A percentile compares a stretch with the other conserved stretches of the same genome.
Evolutionary conservation across 2,797 vertebrate species (phyloP).

Genomic region (Dendrocincla fuliginosa): DNA sequence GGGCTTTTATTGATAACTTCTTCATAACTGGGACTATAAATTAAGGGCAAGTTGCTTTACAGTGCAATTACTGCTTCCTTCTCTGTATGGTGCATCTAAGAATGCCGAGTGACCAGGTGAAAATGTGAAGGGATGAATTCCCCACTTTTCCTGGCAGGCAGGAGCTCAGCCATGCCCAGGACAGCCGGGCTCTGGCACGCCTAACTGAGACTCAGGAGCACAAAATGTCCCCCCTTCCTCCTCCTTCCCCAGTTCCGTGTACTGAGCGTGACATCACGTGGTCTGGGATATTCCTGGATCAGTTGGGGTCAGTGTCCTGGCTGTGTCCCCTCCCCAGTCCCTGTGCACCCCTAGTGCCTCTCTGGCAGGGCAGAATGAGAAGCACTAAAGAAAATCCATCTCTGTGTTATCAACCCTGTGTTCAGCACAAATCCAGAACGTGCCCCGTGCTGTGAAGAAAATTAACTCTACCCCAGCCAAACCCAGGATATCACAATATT

Average conservation of each 20-base stretch:
- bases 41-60: not conserved
- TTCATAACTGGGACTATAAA: not conserved
- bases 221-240: not conserved
- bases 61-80: not conserved
- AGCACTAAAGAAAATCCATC: not conserved
- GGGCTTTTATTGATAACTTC: not conserved
- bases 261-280: not conserved
- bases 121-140: not conserved
- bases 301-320: not conserved
- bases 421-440: not conserved
- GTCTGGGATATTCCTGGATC: not conserved
- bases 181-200: rapidly evolving
- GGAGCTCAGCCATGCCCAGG: not conserved
- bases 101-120: not conserved
- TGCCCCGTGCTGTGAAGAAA: not conserved
- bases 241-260: not conserved
- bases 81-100: not conserved
- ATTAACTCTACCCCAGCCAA: not conserved
- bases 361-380: rapidly evolving
- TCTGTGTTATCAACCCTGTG: not conserved
- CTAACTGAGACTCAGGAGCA: not conserved
- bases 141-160: not conserved
- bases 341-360: not conserved
- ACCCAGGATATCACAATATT: not conserved
- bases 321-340: not conserved